Evolutionary conservation across 2,797 vertebrate species (phyloP), one percentile per base, ranked within the genome.

Genomic region (Sebastes reedi): DNA sequence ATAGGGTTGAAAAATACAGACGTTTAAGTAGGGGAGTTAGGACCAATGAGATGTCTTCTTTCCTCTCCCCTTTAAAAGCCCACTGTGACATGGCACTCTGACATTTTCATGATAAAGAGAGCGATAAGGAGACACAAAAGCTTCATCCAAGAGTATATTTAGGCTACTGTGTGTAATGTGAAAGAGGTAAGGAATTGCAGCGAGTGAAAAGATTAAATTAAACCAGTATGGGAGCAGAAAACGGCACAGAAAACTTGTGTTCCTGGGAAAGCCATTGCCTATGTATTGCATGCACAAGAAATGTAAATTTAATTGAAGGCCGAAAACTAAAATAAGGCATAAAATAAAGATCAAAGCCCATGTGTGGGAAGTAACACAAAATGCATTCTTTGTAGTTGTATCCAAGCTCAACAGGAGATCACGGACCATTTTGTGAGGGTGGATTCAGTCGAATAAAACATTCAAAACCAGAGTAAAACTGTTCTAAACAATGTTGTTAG

Each of bases 21-120:
- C 4, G 8, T 68, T 30, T 10, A 25, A 22, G 67, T 27, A 14
- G 18, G 39, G 16, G 52, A 77, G 13, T 25, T 29, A 6, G n/a
- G 36, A 61, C 68, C 60, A 32, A 68, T 65, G 42, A 12, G 13
- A 68, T 68, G 12, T 1, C 30, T 59, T 5, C 16, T 60, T 27
- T 65, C 20, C 61, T 25, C 68, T 32, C 46, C 13, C 34, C 25
- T 84, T 60, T 61, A 25, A 87, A 84, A 83, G 52, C 79, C 60
- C 72, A 66, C 27, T 71, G 46, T 54, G 59, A 60, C 4, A 18
- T 58, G 79, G 36, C 80, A 75, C 82, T 39, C 36, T 75, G 76
- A 88, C 82, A 82, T 90, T 84, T 83, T 69, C 42, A 84, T 56
- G 50, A 79, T 84, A 74, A 80, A 61, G 76, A 62, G 39, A 73